These are phyloP conservation scores for Thecophora atra DNA, from an alignment of 2,888 invertebrate genomes.

Conservation along the genomic window DNA sequence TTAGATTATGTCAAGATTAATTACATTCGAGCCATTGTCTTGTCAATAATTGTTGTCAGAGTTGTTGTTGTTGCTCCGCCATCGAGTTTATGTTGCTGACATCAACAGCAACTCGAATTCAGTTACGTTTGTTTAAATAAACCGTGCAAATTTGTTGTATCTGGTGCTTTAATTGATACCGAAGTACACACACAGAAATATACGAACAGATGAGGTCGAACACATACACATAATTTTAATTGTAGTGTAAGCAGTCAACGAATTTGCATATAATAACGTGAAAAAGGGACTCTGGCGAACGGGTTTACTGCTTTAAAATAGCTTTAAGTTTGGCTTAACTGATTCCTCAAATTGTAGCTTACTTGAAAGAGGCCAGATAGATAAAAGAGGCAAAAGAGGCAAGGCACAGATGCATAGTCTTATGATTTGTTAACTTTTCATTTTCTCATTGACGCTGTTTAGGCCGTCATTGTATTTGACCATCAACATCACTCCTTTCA, in stretches of 20 bases:
- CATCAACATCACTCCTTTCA: background rate
- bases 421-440: too few species aligned
- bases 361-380: background rate
- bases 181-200: background rate
- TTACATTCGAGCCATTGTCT: constrained; percentile 51
- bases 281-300: background rate
- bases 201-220: background rate
- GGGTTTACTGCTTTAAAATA: constrained; percentile 20
- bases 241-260: background rate
- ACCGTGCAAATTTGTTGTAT: constrained; percentile 29
- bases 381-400: too few species aligned
- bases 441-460: background rate
- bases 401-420: background rate
- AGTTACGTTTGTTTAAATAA: constrained; percentile 22
- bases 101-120: constrained; percentile 13
- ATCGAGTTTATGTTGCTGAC: constrained; percentile 31
- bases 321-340: constrained; percentile 18
- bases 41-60: constrained; percentile 50
- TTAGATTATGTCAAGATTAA: constrained; percentile 53
- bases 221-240: constrained; percentile 25
- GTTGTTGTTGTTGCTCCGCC: constrained; percentile 12
- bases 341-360: background rate
- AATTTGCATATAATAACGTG: background rate
- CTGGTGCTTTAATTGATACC: constrained; percentile 2
- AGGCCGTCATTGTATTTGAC: background rate